Evolutionary conservation across 2,888 invertebrate genomes (phyloP).

Genomic region (Amphipoea oculea): DNA sequence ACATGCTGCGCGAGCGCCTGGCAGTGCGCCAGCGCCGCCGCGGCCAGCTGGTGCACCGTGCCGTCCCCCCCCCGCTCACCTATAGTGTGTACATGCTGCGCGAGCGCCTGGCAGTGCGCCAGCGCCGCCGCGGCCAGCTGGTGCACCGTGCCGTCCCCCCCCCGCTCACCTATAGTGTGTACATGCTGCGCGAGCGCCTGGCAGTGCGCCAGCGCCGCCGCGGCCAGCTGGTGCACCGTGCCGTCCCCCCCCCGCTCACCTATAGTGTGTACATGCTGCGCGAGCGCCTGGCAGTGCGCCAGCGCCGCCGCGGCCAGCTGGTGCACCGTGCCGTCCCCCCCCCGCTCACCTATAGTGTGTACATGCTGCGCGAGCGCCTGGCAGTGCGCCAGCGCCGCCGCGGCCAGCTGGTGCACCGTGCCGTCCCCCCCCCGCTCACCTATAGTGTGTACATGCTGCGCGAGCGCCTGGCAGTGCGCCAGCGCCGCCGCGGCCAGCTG

Average conservation of each 20-base stretch:
- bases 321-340: slow-evolving; percentile 88
- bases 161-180: too few relatives aligned
- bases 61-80: too few relatives aligned
- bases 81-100: too few relatives aligned
- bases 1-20: slow-evolving; percentile 90
- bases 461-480: slow-evolving; percentile 96
- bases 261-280: slow-evolving; percentile 90
- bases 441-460: slow-evolving; percentile 94
- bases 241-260: too few relatives aligned
- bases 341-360: too few relatives aligned
- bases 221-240: not conserved
- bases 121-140: too few relatives aligned
- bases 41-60: slow-evolving; percentile 94
- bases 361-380: too few relatives aligned
- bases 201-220: not conserved
- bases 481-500: slow-evolving; percentile 89
- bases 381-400: too few relatives aligned
- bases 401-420: too few relatives aligned
- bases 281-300: slow-evolving; percentile 96
- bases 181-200: slow-evolving; percentile 76
- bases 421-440: slow-evolving; percentile 76
- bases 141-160: too few relatives aligned
- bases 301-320: slow-evolving; percentile 97
- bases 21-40: slow-evolving; percentile 97
- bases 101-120: too few relatives aligned